Evolutionary conservation across 1,140 invertebrate genomes (phyloP).

Genomic region (Ostrea denselamellosa): DNA sequence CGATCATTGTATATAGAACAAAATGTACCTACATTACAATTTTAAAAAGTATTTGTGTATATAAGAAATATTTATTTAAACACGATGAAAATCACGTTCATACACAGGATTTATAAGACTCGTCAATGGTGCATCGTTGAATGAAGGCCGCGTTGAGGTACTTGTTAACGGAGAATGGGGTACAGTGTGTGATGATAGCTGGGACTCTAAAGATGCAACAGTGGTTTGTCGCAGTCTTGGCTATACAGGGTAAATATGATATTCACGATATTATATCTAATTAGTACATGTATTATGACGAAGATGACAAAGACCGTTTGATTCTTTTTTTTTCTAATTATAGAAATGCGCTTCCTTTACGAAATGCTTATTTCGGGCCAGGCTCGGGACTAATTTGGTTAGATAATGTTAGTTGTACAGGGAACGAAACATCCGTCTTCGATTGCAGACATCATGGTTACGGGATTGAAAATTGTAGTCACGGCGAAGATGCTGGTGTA

Average conservation of each 20-base stretch:
- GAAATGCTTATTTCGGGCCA: conserved; percentile 76
- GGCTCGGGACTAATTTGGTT: conserved; percentile 81
- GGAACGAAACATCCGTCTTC: conserved; percentile 84
- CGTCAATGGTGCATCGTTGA: conserved; percentile 62
- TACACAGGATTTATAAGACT: conserved; percentile 38
- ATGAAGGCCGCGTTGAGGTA: conserved; percentile 91
- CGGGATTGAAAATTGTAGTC: conserved; percentile 86
- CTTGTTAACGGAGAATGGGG: conserved; percentile 92
- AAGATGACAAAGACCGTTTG: no score
- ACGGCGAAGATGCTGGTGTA: conserved; percentile 82
- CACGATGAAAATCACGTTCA: no score
- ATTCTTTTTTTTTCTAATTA: no score
- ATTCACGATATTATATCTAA: no score
- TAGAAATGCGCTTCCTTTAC: background rate
- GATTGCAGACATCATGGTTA: conserved; percentile 87
- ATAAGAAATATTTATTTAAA: no score
- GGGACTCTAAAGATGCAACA: conserved; percentile 88
- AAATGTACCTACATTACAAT: no score
- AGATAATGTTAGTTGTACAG: conserved; percentile 85
- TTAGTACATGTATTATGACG: no score
- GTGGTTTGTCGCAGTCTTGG: conserved; percentile 84
- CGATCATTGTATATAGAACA: no score
- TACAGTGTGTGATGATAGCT: conserved; percentile 94
- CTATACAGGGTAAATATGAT: conserved; percentile 11
- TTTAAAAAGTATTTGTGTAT: no score